These are phyloP conservation scores for Neopelma chrysocephalum DNA, from an alignment of 2,797 vertebrate species.

Conservation along the genomic window DNA sequence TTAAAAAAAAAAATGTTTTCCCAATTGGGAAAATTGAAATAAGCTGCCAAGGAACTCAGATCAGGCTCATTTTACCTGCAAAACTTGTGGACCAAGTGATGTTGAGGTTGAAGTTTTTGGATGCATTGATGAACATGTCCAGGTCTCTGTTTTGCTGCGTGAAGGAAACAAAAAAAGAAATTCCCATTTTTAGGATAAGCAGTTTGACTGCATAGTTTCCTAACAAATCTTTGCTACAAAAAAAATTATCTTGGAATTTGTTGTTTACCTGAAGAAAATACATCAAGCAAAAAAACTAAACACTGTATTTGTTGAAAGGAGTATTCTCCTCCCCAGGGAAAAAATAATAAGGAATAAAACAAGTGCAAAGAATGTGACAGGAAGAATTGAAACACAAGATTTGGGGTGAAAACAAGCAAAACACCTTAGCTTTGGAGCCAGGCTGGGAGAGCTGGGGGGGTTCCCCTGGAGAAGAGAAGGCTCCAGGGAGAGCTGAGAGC, in stretches of 20 bases:
- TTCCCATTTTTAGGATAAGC: not conserved
- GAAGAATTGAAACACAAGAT: not conserved
- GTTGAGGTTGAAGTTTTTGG: conserved; percentile 99
- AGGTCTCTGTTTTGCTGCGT: conserved; percentile 93
- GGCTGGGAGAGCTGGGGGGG: not conserved
- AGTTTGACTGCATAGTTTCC: not conserved
- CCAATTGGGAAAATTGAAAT: not conserved
- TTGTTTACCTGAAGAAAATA: not conserved
- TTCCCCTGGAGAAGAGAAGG: not conserved
- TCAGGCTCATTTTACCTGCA: conserved; percentile 80
- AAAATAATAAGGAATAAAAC: not conserved
- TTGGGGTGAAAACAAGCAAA: not conserved
- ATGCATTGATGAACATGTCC: conserved; percentile 99
- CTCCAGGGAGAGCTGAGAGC: not conserved
- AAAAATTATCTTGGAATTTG: not conserved
- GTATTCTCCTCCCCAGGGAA: not conserved
- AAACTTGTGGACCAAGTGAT: conserved; percentile 98
- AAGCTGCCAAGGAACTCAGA: not conserved
- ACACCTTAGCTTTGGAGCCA: not conserved
- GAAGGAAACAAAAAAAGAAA: not conserved
- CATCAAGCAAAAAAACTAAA: not conserved
- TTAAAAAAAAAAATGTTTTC: not conserved
- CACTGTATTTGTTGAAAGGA: not conserved
- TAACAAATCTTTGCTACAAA: not conserved
- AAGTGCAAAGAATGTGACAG: not conserved